A percentile compares a stretch with the other conserved stretches of the same genome.
phyloP scores from a whole-genome alignment of 2,888 invertebrate genomes.

The Crematogaster levior region DNA sequence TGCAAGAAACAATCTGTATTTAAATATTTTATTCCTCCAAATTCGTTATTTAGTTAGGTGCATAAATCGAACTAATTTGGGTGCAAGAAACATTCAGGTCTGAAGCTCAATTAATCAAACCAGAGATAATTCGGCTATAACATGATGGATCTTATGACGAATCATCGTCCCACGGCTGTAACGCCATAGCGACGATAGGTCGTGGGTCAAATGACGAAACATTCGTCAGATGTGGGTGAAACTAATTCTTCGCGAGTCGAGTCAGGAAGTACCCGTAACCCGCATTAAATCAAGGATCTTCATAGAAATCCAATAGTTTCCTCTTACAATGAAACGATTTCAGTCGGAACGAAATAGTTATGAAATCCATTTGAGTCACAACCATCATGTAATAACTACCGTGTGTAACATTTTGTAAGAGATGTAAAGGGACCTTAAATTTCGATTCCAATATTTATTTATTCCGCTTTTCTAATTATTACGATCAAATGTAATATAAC shows the following conservation, averaged over 20 bases:
- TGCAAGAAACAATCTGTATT: neutral
- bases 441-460: neutral
- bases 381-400: neutral
- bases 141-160: slow-evolving; percentile 37
- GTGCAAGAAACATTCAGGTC: neutral
- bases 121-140: slow-evolving; percentile 26
- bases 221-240: slow-evolving; percentile 53
- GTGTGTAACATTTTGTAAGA: neutral
- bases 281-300: slow-evolving; percentile 44
- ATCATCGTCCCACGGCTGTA: slow-evolving; percentile 61
- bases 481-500: neutral
- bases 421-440: neutral
- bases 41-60: neutral
- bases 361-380: slow-evolving; percentile 14
- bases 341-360: neutral
- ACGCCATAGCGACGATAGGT: slow-evolving; percentile 47
- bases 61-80: neutral
- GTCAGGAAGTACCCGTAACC: slow-evolving; percentile 36
- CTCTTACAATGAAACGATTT: neutral
- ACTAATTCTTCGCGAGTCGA: slow-evolving; percentile 32
- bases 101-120: slow-evolving; percentile 14
- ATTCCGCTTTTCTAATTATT: neutral
- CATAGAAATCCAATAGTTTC: slow-evolving; percentile 28
- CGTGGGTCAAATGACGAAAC: slow-evolving; percentile 59
- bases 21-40: neutral